Evolutionary conservation across 2,113 vertebrate species (phyloP), one percentile per base, ranked within the genome.

Genomic region (Canis aureus): DNA sequence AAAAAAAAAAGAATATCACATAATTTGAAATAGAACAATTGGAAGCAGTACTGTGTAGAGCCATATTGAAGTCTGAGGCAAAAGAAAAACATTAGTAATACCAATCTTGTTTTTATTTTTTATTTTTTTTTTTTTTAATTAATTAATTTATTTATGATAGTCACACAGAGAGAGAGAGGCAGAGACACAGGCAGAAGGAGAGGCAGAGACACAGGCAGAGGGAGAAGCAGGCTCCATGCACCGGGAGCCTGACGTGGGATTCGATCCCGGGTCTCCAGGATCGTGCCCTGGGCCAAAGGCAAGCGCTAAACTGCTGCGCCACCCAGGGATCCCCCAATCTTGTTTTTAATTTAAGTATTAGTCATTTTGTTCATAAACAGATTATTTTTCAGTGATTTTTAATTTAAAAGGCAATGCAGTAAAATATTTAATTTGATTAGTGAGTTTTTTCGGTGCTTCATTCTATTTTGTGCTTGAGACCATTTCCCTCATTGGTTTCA

Each of bases 261-360:
- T 35, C 35, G 35, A 35, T 35, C 35, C 35, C 35, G 35, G 35
- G 35, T 35, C 35, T 35, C 35, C 35, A 35, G 35, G 35, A 35
- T 35, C 35, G 35, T 35, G 35, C 35, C 35, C 35, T 35, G 35
- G 35, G 35, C 35, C 35, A 35, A 35, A 35, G 35, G 35, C 35
- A 35, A 35, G 35, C 35, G 35, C 35, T 35, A 35, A 35, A 35
- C 35, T 2, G 35, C 35, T 35, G 35, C 35, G 35, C 35, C 35
- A 35, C 35, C 35, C 35, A 35, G 35, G 35, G 35, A 35, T 35
- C 35, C 35, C 35, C 22, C 64, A 20, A 32, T 83, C 62, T 12
- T 87, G 20, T 64, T 15, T 92, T 89, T 85, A 86, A 86, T 80
- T 91, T 97, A 25, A 51, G 78, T 43, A 43, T 38, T 95, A 38